Base-by-base conservation (phyloP, 2,113 vertebrate species). In the Halichoerus grypus region DNA sequence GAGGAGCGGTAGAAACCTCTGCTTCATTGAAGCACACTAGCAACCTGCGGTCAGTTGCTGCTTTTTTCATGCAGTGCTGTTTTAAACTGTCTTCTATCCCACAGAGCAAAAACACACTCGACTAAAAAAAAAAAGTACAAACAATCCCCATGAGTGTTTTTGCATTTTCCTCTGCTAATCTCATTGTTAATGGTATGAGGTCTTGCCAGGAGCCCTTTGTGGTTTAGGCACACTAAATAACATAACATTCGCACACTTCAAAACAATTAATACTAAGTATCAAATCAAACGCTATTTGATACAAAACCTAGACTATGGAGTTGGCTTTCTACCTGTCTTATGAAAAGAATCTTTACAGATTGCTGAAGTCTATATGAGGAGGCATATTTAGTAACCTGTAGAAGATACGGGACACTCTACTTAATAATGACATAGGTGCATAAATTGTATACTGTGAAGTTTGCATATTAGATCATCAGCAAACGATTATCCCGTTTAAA, bases 201-300 rank as follows among this genome's bases (percentile, higher is more conserved):
- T 93, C 98, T 98, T 98, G 96, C 97, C 96, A 98, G 96, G 97
- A 98, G 97, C 94, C 96, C 98, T 96, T 98, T 98, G 98, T 96
- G 98, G 98, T 98, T 98, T 94, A 94, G 91, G 77, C 94, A 96
- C 86, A 94, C 94, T 95, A 98, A 98, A 98, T 97, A 98, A 97
- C 98, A 87, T 94, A 94, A 96, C 93, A 97, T 95, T 96, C 96
- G 93, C 97, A 97, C 88, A 93, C 76, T 98, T 98, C 97, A 98
- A 98, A 98, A 96, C 33, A 4, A 81, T 98, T 95, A 97, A 96
- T 95, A 97, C 79, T 89, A 96, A 86, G 72, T 14, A 97, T 69
- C 84, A 79, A 93, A 82, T 39, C 49, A 84, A 96, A 97, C 67
- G 33, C 76, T 85, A 81, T 67, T 84, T 67, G 95, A 95, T 94